Evolutionary conservation across 2,888 invertebrate species (phyloP), one percentile per base, ranked within the genome.

Genomic region (Drosophila koepferae): DNA sequence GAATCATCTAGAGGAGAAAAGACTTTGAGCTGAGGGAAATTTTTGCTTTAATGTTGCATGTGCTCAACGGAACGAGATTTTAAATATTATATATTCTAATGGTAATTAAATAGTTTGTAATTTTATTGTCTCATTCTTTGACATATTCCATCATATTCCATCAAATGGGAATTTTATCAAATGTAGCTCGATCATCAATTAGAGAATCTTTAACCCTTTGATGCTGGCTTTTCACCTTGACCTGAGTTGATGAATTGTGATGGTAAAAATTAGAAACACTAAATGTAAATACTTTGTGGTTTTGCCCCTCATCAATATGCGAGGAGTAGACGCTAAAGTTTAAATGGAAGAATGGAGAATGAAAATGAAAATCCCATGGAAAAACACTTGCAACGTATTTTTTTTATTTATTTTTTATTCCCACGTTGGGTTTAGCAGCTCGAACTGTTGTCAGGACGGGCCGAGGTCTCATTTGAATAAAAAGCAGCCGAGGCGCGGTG

Each of bases 341-440:
- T 3, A 16, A 12, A 31, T 23, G 51, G 2, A 14, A 12, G 20
- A 51, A 34, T 23, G 36, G 0, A 14, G 34, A 51, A 18, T 51
- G 51, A 34, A 34, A 51, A 36, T 51, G 36, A 51, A 51, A 51
- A 36, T 51, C 51, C 51, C 51, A 49, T 38, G 28, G 59, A 28
- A 59, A 59, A 48, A 54, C 54, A 89, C 90, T 89, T 87, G 88
- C 89, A 77, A 64, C 65, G 31, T n/a, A 8, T 40, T 2, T 40
- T 16, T 60, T 80, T 81, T 60, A 28, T 77, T 60, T 80, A 74
- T 58, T 80, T 75, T 58, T 61, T 20, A 78, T 86, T 81, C 85
- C 85, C 84, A 86, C 85, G 87, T 74, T 82, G 36, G 5, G 51
- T 20, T 51, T 28, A 18, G n/a, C 23, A 36, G 44, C 41, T 18